Evolutionary conservation across 37 sponge, comb jelly and placozoan genomes (phyloP).

Genomic region (Tethya wilhelma): DNA sequence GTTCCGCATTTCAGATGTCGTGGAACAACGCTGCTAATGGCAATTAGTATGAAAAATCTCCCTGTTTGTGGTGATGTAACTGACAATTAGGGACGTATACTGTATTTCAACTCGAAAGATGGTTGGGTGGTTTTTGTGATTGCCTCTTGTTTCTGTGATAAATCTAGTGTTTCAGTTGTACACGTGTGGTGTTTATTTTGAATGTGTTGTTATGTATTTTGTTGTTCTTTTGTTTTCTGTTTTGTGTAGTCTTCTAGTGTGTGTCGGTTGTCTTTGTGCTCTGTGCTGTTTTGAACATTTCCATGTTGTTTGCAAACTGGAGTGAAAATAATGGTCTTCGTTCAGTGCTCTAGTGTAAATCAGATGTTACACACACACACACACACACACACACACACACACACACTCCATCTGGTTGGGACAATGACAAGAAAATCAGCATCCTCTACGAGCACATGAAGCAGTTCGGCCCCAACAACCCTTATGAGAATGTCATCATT

Average conservation of each 20-base stretch:
- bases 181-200: background rate
- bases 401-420: constrained; percentile 98
- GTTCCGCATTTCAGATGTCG: too few species aligned
- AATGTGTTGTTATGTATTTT: too few species aligned
- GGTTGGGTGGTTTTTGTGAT: background rate
- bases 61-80: too few species aligned
- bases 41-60: too few species aligned
- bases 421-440: constrained; percentile 91
- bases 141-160: background rate
- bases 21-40: too few species aligned
- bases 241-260: background rate
- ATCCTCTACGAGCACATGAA: constrained; percentile 91
- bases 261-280: background rate
- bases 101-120: too few species aligned
- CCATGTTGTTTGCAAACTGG: too few species aligned
- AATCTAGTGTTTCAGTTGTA: background rate
- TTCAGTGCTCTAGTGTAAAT: background rate
- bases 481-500: constrained; percentile 64
- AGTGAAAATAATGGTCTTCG: background rate
- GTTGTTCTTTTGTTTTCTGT: background rate
- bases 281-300: background rate
- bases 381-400: background rate
- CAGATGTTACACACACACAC: constrained; percentile 7
- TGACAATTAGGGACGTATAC: too few species aligned
- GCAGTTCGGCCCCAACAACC: constrained; percentile 49